Conservation (phyloP, 1,140 invertebrate species). For the Nasonia giraulti region DNA sequence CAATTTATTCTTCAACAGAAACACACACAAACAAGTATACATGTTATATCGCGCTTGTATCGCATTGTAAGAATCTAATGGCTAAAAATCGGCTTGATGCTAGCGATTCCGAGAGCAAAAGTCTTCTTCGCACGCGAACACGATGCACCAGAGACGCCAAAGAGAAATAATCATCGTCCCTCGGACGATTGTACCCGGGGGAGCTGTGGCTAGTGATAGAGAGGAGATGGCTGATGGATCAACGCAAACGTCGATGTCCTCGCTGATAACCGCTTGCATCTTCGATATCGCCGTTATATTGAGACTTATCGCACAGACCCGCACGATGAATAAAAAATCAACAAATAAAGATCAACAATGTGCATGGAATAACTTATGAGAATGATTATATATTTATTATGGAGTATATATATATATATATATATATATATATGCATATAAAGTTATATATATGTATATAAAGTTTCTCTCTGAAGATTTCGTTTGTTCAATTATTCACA, state of each 20-base stretch:
- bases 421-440: too few species aligned
- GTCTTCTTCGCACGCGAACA: neutral
- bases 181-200: neutral
- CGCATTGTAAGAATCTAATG: neutral
- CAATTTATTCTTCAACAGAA: neutral
- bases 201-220: too few species aligned
- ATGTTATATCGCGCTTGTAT: neutral
- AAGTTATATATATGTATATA: constrained; percentile 53
- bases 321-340: neutral
- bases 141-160: neutral
- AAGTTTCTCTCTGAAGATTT: constrained; percentile 54
- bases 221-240: neutral
- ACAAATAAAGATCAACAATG: constrained; percentile 25
- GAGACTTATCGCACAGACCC: neutral
- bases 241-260: constrained; percentile 25
- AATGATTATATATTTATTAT: constrained; percentile 61
- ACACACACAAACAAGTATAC: neutral
- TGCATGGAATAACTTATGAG: constrained; percentile 44
- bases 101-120: constrained; percentile 9
- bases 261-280: constrained; percentile 10
- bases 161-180: neutral
- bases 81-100: constrained; percentile 5
- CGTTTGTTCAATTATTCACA: constrained; percentile 28
- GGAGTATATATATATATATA: constrained; percentile 52
- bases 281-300: constrained; percentile 41